phyloP scores from a whole-genome alignment of 1,140 invertebrate species.

The Rhizoglyphus robini region DNA sequence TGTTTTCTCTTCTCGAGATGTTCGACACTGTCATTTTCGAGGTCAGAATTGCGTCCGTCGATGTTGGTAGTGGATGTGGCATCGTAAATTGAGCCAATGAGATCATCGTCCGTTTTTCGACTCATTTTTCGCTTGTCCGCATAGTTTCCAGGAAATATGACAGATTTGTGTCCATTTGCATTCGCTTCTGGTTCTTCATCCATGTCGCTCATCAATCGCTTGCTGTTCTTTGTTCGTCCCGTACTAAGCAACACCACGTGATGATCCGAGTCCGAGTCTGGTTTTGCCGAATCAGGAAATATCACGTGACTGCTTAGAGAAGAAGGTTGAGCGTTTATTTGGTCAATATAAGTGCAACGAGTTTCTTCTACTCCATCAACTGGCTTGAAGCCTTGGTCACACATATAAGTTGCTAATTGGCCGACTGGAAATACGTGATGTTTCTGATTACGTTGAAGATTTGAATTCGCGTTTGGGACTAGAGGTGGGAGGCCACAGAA shows the following conservation, averaged over 20 bases:
- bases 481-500: slow-evolving; percentile 15
- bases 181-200: not conserved
- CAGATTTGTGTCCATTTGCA: not conserved
- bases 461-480: slow-evolving; percentile 8
- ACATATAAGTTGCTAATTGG: not conserved
- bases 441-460: slow-evolving; percentile 13
- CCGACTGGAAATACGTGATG: slow-evolving; percentile 14
- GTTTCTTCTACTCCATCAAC: not conserved
- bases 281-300: not conserved
- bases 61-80: not conserved
- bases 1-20: not conserved
- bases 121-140: slow-evolving; percentile 8
- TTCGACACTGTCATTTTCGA: not conserved
- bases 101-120: not conserved
- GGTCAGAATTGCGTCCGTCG: not conserved
- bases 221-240: slow-evolving; percentile 1
- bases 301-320: not conserved
- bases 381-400: not conserved
- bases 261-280: not conserved
- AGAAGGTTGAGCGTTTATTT: not conserved
- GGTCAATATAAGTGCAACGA: not conserved
- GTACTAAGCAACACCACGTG: not conserved
- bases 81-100: not conserved
- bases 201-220: not conserved
- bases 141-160: not conserved